These are phyloP conservation scores for Ormyrus thymus DNA, from an alignment of 2,888 invertebrate species.

Conservation along the genomic window DNA sequence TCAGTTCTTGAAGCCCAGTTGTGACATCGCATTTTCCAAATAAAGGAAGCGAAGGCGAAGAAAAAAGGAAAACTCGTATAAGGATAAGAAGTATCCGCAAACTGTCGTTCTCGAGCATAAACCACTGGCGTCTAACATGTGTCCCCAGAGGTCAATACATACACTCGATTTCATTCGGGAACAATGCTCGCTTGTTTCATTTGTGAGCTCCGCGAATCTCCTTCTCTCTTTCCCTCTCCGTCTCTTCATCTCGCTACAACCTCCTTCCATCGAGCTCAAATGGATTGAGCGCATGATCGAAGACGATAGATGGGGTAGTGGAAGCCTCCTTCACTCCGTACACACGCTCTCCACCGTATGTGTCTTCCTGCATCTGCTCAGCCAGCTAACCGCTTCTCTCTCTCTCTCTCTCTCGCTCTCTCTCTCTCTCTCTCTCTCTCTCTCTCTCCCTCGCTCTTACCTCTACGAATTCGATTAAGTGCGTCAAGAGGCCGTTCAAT, in stretches of 20 bases:
- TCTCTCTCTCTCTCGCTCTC: conserved; percentile 25
- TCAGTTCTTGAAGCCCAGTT: not conserved
- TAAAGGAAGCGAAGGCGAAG: not conserved
- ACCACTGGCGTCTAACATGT: conserved; percentile 13
- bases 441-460: no score
- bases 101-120: conserved; percentile 20
- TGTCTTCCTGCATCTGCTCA: conserved; percentile 12
- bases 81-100: conserved; percentile 5
- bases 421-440: conserved; percentile 9
- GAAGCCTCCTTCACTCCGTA: not conserved
- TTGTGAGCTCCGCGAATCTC: not conserved
- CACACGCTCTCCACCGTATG: not conserved
- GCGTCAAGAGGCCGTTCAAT: no score
- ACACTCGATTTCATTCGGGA: conserved; percentile 27
- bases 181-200: conserved; percentile 33
- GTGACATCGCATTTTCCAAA: conserved; percentile 4
- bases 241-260: not conserved
- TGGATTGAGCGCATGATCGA: conserved; percentile 37
- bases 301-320: conserved; percentile 21
- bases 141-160: conserved; percentile 32
- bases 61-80: not conserved
- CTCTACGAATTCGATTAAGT: no score
- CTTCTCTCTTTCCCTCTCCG: not conserved
- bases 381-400: conserved; percentile 14
- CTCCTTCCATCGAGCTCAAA: not conserved